These are phyloP conservation scores for Seira ritae DNA, from an alignment of 2,888 invertebrate genomes.

Conservation along the genomic window DNA sequence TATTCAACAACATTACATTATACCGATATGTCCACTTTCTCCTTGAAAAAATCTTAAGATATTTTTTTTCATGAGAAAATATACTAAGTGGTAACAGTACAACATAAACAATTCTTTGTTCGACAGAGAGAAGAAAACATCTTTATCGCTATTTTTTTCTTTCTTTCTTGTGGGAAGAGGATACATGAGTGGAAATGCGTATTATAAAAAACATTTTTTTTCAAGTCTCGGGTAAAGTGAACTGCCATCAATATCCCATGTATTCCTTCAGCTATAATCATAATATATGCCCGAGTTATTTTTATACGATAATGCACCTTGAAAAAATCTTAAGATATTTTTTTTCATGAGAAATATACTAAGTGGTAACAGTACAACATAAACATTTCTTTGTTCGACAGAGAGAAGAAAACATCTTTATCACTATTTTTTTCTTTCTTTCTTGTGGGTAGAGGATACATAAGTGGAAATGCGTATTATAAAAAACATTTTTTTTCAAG, in stretches of 20 bases:
- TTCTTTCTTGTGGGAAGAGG: no score
- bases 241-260: constrained; percentile 25
- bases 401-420: constrained; percentile 1
- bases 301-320: constrained; percentile 29
- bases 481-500: background rate
- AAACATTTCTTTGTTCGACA: constrained; percentile 44
- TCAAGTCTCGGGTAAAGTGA: no score
- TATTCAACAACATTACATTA: no score
- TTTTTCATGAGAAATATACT: background rate
- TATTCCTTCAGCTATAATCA: constrained; percentile 21
- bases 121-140: no score
- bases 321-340: no score
- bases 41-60: no score
- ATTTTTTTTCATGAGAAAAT: no score
- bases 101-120: constrained; percentile 45
- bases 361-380: constrained; percentile 14
- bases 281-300: constrained; percentile 23
- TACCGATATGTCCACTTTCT: no score
- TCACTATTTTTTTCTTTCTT: no score
- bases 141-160: no score
- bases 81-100: constrained; percentile 6
- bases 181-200: no score
- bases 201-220: no score
- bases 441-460: background rate
- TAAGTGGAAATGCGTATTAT: background rate